Percentiles rank a stretch among this genome's conserved stretches.
Conservation (phyloP, 2,797 vertebrate genomes). For the Sebastes hubbsi region DNA sequence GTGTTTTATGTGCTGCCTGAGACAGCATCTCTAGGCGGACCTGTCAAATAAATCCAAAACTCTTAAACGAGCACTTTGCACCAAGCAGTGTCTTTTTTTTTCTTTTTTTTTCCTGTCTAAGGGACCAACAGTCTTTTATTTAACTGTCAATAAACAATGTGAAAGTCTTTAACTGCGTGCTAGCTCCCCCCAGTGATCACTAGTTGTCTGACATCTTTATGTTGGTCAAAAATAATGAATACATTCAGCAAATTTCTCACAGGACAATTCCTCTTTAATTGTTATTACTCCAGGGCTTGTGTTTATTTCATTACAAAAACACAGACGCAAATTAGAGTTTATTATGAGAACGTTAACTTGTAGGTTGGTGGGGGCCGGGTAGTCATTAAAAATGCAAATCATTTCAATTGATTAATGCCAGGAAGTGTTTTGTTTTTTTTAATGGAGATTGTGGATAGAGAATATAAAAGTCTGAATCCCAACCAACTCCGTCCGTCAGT, state of each 20-base stretch:
- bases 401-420: background rate
- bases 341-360: background rate
- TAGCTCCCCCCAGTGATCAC: slow-evolving; percentile 79
- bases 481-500: background rate
- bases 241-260: background rate
- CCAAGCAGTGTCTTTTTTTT: background rate
- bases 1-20: slow-evolving; percentile 6
- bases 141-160: slow-evolving; percentile 25
- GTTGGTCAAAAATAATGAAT: background rate
- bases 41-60: slow-evolving; percentile 36
- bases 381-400: background rate
- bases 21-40: slow-evolving; percentile 1
- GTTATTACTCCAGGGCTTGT: background rate
- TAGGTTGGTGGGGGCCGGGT: background rate
- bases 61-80: slow-evolving; percentile 13
- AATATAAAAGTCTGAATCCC: background rate
- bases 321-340: background rate
- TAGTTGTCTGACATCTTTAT: slow-evolving; percentile 46
- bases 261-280: background rate
- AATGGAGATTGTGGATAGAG: background rate
- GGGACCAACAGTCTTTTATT: slow-evolving; percentile 25
- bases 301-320: background rate
- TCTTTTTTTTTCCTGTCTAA: background rate
- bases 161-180: slow-evolving; percentile 56
- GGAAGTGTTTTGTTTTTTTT: background rate